Evolutionary conservation across 2,113 vertebrate species (phyloP).

Genomic region (Tyto alba): DNA sequence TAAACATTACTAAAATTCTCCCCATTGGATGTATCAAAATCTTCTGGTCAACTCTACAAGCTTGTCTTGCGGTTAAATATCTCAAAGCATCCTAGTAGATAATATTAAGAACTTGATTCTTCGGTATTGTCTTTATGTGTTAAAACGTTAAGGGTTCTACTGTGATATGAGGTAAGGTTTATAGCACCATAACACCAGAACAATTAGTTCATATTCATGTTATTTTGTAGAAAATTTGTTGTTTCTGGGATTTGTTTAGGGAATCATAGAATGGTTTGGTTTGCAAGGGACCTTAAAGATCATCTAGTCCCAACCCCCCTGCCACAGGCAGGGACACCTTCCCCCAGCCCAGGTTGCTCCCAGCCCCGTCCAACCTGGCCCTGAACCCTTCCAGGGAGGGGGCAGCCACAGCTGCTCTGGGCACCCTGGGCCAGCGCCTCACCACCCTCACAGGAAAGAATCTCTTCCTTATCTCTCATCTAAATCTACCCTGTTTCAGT

Average conservation of each 20-base stretch:
- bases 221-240: background rate
- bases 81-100: background rate
- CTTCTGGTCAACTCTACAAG: background rate
- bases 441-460: too few relatives aligned
- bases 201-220: background rate
- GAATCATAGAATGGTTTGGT: background rate
- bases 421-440: too few relatives aligned
- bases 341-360: too few relatives aligned
- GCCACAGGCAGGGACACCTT: too few relatives aligned
- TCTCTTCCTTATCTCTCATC: too few relatives aligned
- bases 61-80: background rate
- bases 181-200: background rate
- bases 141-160: background rate
- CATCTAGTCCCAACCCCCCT: too few relatives aligned
- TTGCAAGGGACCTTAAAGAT: too few relatives aligned
- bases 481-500: too few relatives aligned
- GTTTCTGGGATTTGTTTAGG: background rate
- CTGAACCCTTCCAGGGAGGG: too few relatives aligned
- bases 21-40: background rate
- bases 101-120: background rate
- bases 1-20: background rate
- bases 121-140: background rate
- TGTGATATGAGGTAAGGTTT: background rate
- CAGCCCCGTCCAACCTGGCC: too few relatives aligned
- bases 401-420: too few relatives aligned